Base-by-base conservation (phyloP, 2,888 invertebrate genomes). In the Hecatera dysodea region DNA sequence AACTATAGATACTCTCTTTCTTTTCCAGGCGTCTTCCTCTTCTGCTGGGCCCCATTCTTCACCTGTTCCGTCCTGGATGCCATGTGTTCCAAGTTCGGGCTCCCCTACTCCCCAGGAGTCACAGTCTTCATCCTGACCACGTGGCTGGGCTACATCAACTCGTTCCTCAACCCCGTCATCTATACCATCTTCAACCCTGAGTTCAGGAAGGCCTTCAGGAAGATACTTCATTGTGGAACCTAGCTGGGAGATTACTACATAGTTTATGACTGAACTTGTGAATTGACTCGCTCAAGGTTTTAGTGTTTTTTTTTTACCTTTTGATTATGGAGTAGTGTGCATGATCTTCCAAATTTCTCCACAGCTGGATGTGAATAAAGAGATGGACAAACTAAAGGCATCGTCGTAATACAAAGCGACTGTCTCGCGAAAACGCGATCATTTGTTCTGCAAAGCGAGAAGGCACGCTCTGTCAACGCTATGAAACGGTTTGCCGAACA, bases 1-100 rank as follows among this genome's bases (percentile, higher is more conserved):
- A 29, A 8, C n/a, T 15, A 8, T n/a, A n/a, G n/a, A n/a, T 39
- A 39, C 19, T 46, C 36, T 53, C 19, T 42, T 17, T 52, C 12
- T 57, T 2, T 88, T 96, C 22, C 97, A 99, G 99, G 99, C 85
- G 99, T 99, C 12, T 99, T 99, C 94, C 97, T 99, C 56, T 97
- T 99, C 90, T 99, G 99, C 96, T 99, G 99, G 99, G 98, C 99
- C 76, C 99, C 99, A 60, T 99, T 99, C 97, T 99, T 99, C 97
- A 98, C 99, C 11, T 99, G 99, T 96, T 99, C 99, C 94, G 99
- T 99, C 77, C 97, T 99, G 96, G 99, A 99, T 93, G 99, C 99
- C 1, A 97, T 99, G 93, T 99, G 99, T 96, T 98, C 98, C 87
- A 98, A 99, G 93, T 96, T 98, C 85, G 97, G 97, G 52, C 96